A percentile compares a stretch with the other conserved stretches of the same genome.
Conservation (phyloP, 2,113 vertebrate species). For the Galemys pyrenaicus region DNA sequence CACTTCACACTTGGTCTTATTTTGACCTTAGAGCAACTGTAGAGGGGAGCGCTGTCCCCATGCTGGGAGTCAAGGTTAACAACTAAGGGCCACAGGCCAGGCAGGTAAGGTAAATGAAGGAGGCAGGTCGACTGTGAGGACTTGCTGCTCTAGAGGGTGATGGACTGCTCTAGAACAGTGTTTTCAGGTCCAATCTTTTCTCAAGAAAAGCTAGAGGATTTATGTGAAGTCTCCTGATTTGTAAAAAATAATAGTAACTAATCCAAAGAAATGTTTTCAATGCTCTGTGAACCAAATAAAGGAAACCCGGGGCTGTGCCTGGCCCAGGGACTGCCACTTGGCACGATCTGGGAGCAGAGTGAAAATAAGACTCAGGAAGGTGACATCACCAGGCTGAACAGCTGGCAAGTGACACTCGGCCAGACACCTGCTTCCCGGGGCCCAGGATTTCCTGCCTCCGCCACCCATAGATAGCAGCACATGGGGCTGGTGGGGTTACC, state of each 20-base stretch:
- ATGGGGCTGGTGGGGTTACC: too few species aligned
- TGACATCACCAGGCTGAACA: too few species aligned
- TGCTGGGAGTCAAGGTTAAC: neutral
- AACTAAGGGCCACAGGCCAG: neutral
- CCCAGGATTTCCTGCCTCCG: neutral
- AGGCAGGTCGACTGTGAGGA: neutral
- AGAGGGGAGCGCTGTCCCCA: neutral
- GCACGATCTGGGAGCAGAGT: neutral
- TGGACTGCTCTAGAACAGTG: too few species aligned
- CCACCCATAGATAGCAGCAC: neutral
- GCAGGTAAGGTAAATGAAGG: neutral
- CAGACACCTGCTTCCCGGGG: neutral
- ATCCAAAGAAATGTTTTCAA: slow-evolving; percentile 1
- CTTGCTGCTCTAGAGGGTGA: neutral
- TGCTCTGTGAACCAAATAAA: neutral
- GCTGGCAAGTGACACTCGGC: neutral
- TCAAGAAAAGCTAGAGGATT: neutral
- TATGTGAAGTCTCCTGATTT: neutral
- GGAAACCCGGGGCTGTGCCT: neutral
- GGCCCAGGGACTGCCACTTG: neutral
- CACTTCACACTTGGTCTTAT: neutral
- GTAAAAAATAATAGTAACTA: neutral
- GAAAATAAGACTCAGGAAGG: neutral
- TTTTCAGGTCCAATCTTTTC: neutral
- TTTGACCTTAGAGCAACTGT: neutral